Evolutionary conservation across 1,140 invertebrate genomes (phyloP).

Genomic region (Nixonia krombeini): DNA sequence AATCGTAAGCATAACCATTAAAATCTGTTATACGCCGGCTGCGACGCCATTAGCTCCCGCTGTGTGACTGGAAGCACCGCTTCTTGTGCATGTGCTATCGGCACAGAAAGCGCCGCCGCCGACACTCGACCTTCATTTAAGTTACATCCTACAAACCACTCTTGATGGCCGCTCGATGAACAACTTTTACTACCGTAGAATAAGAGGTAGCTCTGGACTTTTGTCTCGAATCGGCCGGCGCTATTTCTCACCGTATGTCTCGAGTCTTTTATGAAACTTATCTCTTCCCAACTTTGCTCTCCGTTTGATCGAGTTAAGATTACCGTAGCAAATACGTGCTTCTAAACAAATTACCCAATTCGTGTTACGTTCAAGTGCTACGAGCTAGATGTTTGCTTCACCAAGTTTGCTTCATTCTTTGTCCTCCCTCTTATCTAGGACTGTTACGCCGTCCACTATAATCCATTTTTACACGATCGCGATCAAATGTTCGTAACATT

Average conservation of each 20-base stretch:
- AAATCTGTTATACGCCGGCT: slow-evolving; percentile 25
- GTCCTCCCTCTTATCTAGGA: too few species aligned
- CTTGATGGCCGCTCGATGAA: background rate
- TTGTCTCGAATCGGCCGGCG: background rate
- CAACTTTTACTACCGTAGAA: slow-evolving; percentile 1
- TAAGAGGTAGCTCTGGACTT: background rate
- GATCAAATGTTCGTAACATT: too few species aligned
- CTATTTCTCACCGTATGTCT: background rate
- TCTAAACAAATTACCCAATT: background rate
- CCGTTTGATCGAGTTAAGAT: slow-evolving; percentile 8
- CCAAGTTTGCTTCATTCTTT: too few species aligned
- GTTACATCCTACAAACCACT: background rate
- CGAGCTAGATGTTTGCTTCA: too few species aligned
- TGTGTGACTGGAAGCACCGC: slow-evolving; percentile 6
- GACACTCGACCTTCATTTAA: background rate
- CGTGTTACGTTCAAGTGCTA: too few species aligned
- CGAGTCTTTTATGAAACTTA: slow-evolving; percentile 9
- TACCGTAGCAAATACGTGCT: slow-evolving; percentile 1
- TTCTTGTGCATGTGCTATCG: slow-evolving; percentile 7
- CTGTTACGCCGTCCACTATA: too few species aligned
- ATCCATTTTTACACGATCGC: too few species aligned
- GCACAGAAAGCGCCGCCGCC: slow-evolving; percentile 3
- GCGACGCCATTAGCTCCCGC: background rate
- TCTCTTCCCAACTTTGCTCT: slow-evolving; percentile 8
- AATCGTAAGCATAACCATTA: slow-evolving; percentile 34